Evolutionary conservation across 2,888 invertebrate species (phyloP).

Genomic region (Orchestes rusci): DNA sequence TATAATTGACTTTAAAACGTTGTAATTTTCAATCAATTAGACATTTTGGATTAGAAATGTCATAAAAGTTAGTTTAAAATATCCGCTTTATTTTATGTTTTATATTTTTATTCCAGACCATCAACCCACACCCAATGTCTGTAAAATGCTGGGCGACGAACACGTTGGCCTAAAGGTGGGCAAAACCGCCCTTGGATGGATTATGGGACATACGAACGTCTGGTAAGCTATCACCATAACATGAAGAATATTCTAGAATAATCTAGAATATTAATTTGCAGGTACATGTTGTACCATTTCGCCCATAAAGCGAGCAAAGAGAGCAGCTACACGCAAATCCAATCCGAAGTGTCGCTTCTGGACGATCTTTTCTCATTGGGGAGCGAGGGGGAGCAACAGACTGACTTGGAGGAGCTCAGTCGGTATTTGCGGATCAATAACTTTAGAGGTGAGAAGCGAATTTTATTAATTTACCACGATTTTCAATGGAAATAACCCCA

Average conservation of each 20-base stretch:
- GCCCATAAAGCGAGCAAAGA: constrained; percentile 49
- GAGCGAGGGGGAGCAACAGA: constrained; percentile 34
- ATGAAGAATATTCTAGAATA: background rate
- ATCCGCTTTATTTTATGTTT: no score
- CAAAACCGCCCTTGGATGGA: constrained; percentile 49
- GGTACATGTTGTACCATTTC: constrained; percentile 55
- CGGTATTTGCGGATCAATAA: constrained; percentile 11
- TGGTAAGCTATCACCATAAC: constrained; percentile 35
- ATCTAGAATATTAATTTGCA: constrained; percentile 4
- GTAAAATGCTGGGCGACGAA: constrained; percentile 38
- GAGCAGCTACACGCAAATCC: constrained; percentile 41
- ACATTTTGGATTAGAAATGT: no score
- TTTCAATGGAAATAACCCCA: no score
- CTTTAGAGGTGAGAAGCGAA: constrained; percentile 12
- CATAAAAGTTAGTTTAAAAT: no score
- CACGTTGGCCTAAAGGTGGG: constrained; percentile 37
- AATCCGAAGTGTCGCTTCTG: constrained; percentile 51
- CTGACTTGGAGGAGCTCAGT: constrained; percentile 17
- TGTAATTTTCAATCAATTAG: no score
- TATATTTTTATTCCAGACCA: no score
- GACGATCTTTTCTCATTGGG: constrained; percentile 58
- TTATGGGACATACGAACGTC: constrained; percentile 55
- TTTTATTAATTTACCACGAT: no score
- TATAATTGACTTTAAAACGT: no score
- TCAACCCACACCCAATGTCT: no score